Conservation (phyloP, 2,888 invertebrate species). For the Lacanobia oleracea region DNA sequence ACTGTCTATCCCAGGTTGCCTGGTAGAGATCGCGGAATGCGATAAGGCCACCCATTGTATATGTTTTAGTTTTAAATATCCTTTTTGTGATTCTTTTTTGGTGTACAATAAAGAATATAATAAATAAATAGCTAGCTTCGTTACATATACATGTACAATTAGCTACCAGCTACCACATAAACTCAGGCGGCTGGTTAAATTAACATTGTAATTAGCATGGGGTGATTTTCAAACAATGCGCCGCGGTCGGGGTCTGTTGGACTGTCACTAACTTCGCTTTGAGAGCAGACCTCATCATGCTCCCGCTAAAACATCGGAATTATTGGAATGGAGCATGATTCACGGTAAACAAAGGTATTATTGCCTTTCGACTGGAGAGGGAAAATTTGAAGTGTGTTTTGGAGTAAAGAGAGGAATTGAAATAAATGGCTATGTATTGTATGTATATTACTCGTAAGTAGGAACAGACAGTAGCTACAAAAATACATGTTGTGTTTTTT, state of each 20-base stretch:
- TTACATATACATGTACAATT: conserved; percentile 2
- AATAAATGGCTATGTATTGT: background rate
- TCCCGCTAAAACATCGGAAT: conserved; percentile 19
- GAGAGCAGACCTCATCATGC: conserved; percentile 21
- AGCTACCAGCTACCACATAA: conserved; percentile 2
- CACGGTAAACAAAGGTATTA: conserved; percentile 30
- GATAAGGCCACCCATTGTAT: too few relatives aligned
- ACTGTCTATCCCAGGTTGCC: too few relatives aligned
- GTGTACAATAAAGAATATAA: too few relatives aligned
- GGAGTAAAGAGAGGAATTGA: background rate
- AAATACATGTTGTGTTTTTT: too few relatives aligned
- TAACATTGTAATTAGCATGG: conserved; percentile 38
- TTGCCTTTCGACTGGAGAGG: conserved; percentile 13
- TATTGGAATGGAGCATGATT: conserved; percentile 27
- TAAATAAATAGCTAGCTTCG: too few relatives aligned
- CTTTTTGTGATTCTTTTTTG: too few relatives aligned
- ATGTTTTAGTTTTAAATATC: too few relatives aligned
- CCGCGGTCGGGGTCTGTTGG: conserved; percentile 7
- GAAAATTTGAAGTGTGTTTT: background rate
- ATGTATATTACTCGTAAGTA: background rate
- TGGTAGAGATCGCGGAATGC: too few relatives aligned
- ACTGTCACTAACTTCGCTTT: conserved; percentile 44
- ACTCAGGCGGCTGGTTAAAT: conserved; percentile 18
- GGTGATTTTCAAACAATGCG: conserved; percentile 18
- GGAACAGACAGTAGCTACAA: too few relatives aligned